Percentiles rank a stretch among this genome's conserved stretches.
These are phyloP conservation scores for Lepeophtheirus nordmannii DNA, from an alignment of 2,888 invertebrate genomes.

Conservation along the genomic window DNA sequence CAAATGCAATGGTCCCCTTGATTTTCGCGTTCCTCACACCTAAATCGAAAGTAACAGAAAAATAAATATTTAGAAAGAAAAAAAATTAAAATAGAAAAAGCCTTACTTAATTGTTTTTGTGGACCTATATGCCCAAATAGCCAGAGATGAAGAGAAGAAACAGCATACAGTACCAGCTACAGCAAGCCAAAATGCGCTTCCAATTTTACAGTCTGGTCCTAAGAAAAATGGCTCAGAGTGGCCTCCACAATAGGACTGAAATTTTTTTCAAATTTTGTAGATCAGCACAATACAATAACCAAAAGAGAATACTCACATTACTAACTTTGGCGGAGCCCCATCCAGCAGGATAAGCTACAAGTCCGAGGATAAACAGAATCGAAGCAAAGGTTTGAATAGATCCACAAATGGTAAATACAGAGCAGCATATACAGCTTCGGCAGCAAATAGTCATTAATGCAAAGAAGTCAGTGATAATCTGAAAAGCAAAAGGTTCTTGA, in stretches of 20 bases:
- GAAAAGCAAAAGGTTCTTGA: background rate
- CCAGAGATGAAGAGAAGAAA: slow-evolving; percentile 14
- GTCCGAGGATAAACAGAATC: slow-evolving; percentile 19
- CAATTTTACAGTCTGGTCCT: slow-evolving; percentile 18
- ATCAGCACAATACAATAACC: too few relatives aligned
- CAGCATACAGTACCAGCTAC: slow-evolving; percentile 19
- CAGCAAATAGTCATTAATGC: slow-evolving; percentile 19
- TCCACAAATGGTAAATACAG: slow-evolving; percentile 19
- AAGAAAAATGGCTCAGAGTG: slow-evolving; percentile 16
- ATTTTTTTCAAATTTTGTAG: background rate
- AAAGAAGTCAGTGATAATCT: slow-evolving; percentile 18
- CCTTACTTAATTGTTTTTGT: slow-evolving; percentile 7
- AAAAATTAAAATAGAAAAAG: background rate
- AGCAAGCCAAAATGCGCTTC: slow-evolving; percentile 20
- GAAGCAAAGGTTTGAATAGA: slow-evolving; percentile 21
- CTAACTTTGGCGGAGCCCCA: slow-evolving; percentile 16
- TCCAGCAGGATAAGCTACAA: slow-evolving; percentile 21
- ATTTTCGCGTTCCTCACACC: background rate
- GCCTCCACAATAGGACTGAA: slow-evolving; percentile 9
- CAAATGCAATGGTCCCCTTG: slow-evolving; percentile 14
- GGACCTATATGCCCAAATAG: slow-evolving; percentile 19
- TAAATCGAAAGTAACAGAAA: background rate
- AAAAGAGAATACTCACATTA: background rate
- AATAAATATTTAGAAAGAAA: background rate
- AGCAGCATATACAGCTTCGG: slow-evolving; percentile 21